Percentiles rank a stretch among this genome's conserved stretches.
Evolutionary conservation across 1,140 invertebrate genomes (phyloP).

Genomic region (Zophobas atratus): DNA sequence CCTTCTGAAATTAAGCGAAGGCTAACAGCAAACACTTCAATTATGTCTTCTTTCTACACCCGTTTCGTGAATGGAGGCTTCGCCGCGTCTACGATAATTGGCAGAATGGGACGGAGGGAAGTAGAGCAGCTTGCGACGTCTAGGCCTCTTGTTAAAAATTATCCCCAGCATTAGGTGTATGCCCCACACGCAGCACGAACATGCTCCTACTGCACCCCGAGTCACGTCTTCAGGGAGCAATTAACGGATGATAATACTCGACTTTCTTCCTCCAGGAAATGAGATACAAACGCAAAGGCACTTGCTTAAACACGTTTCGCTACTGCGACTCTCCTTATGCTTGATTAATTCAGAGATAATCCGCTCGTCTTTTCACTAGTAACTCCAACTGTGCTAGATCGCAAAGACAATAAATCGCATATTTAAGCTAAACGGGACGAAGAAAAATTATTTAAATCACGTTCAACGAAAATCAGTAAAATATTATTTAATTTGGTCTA

Average conservation of each 20-base stretch:
- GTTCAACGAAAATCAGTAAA: too few relatives aligned
- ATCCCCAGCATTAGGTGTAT: background rate
- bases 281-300: slow-evolving; percentile 36
- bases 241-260: slow-evolving; percentile 32
- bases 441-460: too few relatives aligned
- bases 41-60: slow-evolving; percentile 23
- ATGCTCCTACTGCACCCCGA: slow-evolving; percentile 1
- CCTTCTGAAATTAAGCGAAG: slow-evolving; percentile 29
- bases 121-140: background rate
- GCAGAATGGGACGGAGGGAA: background rate
- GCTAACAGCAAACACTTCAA: slow-evolving; percentile 23
- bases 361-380: too few relatives aligned
- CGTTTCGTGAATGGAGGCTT: slow-evolving; percentile 2
- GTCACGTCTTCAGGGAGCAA: slow-evolving; percentile 37
- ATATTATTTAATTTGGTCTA: too few relatives aligned
- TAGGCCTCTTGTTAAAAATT: slow-evolving; percentile 8
- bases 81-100: slow-evolving; percentile 1
- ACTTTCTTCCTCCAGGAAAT: slow-evolving; percentile 37
- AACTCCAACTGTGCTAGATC: too few relatives aligned
- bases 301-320: slow-evolving; percentile 40
- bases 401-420: too few relatives aligned
- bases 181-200: background rate
- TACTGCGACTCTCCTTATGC: slow-evolving; percentile 38
- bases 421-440: too few relatives aligned
- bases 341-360: slow-evolving; percentile 41